Evolutionary conservation across 2,113 vertebrate genomes (phyloP).

Genomic region (Caracal caracal): DNA sequence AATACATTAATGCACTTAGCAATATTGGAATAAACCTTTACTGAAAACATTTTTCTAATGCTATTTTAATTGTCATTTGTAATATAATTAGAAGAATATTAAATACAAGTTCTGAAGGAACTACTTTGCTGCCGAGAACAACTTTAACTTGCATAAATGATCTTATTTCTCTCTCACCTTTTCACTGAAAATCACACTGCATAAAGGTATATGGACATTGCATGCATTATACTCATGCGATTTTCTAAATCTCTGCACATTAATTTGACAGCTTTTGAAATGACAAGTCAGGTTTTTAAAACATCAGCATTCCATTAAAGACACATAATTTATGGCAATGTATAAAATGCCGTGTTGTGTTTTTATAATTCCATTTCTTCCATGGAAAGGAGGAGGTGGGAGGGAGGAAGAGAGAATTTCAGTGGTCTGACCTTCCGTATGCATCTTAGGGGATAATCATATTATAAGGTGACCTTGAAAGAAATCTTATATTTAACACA

Average conservation of each 20-base stretch:
- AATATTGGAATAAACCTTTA: neutral
- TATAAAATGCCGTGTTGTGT: neutral
- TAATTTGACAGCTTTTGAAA: conserved; percentile 68
- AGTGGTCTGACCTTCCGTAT: neutral
- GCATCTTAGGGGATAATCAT: neutral
- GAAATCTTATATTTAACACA: neutral
- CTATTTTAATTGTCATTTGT: neutral
- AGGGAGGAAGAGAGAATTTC: neutral
- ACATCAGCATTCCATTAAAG: conserved; percentile 16
- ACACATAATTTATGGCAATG: conserved; percentile 35
- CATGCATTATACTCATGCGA: conserved; percentile 59
- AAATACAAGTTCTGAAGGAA: neutral
- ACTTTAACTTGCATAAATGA: neutral
- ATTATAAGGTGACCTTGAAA: neutral
- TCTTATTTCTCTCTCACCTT: neutral
- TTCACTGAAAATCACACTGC: conserved; percentile 68
- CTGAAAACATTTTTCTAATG: neutral
- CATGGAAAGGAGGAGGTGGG: too few relatives aligned
- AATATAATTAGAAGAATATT: neutral
- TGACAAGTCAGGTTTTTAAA: conserved; percentile 61
- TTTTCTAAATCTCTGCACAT: conserved; percentile 71
- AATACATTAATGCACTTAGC: neutral
- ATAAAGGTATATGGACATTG: conserved; percentile 64
- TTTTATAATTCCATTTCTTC: conserved; percentile 54
- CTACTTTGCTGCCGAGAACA: neutral